Percentiles rank a stretch among this genome's conserved stretches.
Evolutionary conservation across 1,140 invertebrate genomes (phyloP).

Genomic region (Macrosteles quadrilineatus): DNA sequence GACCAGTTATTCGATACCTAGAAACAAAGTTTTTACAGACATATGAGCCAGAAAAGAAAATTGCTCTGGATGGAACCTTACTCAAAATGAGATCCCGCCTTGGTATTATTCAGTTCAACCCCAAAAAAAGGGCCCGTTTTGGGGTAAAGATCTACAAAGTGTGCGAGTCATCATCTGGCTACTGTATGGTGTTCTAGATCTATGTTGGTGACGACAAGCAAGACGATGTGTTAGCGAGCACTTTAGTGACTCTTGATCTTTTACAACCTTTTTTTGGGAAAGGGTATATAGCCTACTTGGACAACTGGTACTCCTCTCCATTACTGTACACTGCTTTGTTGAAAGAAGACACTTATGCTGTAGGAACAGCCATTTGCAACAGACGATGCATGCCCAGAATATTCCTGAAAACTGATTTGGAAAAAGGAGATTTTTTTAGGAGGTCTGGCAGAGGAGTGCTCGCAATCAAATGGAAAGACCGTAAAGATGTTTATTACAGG

Average conservation of each 20-base stretch:
- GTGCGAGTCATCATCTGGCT: background rate
- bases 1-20: too few species aligned
- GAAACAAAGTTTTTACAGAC: background rate
- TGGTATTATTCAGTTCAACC: background rate
- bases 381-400: background rate
- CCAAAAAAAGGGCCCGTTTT: too few species aligned
- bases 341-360: background rate
- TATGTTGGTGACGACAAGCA: constrained; percentile 1
- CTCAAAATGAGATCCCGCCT: background rate
- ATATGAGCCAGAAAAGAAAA: background rate
- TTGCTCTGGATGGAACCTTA: background rate
- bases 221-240: background rate
- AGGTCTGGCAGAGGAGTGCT: background rate
- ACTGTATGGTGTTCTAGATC: background rate
- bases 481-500: background rate
- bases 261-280: background rate
- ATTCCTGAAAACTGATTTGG: background rate
- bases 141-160: background rate
- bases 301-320: constrained; percentile 8
- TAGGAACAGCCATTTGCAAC: background rate
- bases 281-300: background rate
- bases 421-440: background rate
- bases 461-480: background rate
- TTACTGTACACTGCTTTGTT: background rate
- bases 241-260: background rate